These are phyloP conservation scores for Bombus pyrosoma DNA, from an alignment of 1,140 invertebrate genomes.

Conservation along the genomic window DNA sequence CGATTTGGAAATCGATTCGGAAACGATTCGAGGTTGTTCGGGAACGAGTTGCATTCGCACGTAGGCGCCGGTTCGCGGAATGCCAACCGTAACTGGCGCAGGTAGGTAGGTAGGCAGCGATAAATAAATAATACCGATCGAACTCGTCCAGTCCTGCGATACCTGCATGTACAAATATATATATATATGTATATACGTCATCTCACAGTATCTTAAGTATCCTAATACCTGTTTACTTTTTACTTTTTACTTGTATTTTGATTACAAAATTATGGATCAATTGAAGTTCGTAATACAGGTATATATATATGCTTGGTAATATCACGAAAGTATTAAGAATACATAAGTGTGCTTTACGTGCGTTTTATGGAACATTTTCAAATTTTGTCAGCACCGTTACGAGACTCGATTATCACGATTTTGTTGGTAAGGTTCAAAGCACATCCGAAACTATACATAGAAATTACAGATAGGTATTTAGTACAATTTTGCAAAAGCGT, in stretches of 20 bases:
- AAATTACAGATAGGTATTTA: too few species aligned
- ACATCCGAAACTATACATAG: accelerated
- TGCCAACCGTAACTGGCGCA: constrained; percentile 72
- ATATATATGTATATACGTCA: too few species aligned
- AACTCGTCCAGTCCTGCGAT: constrained; percentile 45
- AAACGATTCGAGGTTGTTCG: neutral
- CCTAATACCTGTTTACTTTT: neutral
- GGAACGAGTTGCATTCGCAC: neutral
- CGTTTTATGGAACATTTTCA: too few species aligned
- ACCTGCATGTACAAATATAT: constrained; percentile 4
- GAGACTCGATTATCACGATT: too few species aligned
- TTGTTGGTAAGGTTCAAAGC: too few species aligned
- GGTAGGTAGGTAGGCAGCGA: constrained; percentile 69
- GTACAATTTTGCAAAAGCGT: too few species aligned
- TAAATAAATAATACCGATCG: constrained; percentile 74
- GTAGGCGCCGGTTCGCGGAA: constrained; percentile 64
- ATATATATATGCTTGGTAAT: too few species aligned
- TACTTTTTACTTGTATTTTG: constrained; percentile 13
- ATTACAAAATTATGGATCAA: constrained; percentile 17
- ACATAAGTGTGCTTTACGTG: too few species aligned
- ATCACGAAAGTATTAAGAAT: too few species aligned
- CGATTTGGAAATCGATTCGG: neutral
- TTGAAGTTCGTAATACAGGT: too few species aligned
- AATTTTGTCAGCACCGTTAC: too few species aligned
- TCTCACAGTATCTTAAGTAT: too few species aligned